A percentile compares a stretch with the other conserved stretches of the same genome.
Conservation (phyloP, 2,888 invertebrate species). For the Tigriopus californicus region DNA sequence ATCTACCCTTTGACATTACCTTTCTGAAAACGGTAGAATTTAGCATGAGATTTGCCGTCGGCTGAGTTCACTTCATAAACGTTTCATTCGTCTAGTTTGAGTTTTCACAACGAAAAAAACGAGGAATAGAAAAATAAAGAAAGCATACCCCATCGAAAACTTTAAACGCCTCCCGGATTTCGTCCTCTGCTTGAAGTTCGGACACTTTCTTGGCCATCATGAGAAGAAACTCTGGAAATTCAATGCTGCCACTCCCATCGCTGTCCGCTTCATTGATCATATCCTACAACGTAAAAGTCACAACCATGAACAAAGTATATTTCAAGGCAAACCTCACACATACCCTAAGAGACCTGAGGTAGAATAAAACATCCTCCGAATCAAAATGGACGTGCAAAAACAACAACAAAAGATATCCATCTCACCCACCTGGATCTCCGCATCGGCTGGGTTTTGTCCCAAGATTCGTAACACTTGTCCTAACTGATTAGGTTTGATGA, state of each 20-base stretch:
- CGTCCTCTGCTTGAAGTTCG: conserved; percentile 6
- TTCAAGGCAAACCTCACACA: too few relatives aligned
- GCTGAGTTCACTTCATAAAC: too few relatives aligned
- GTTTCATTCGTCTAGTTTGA: too few relatives aligned
- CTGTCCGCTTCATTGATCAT: conserved; percentile 5
- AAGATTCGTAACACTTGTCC: not conserved
- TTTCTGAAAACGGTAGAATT: too few relatives aligned
- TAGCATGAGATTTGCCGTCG: too few relatives aligned
- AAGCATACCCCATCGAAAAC: not conserved
- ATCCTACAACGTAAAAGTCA: not conserved
- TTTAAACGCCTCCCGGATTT: conserved; percentile 6
- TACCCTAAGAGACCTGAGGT: too few relatives aligned
- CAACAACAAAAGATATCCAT: not conserved
- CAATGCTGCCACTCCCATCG: conserved; percentile 1
- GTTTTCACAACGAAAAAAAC: too few relatives aligned
- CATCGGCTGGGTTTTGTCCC: conserved; percentile 4
- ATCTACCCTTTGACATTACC: too few relatives aligned
- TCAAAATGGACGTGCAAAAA: too few relatives aligned
- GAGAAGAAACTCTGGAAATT: conserved; percentile 1
- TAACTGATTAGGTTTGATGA: not conserved
- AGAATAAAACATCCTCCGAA: too few relatives aligned
- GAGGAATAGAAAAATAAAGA: not conserved
- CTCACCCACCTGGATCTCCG: not conserved
- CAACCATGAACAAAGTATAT: too few relatives aligned
- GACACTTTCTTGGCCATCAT: conserved; percentile 7